A percentile compares a stretch with the other conserved stretches of the same genome.
Conservation (phyloP, 2,113 vertebrate species). For the Zosterops pallidus region DNA sequence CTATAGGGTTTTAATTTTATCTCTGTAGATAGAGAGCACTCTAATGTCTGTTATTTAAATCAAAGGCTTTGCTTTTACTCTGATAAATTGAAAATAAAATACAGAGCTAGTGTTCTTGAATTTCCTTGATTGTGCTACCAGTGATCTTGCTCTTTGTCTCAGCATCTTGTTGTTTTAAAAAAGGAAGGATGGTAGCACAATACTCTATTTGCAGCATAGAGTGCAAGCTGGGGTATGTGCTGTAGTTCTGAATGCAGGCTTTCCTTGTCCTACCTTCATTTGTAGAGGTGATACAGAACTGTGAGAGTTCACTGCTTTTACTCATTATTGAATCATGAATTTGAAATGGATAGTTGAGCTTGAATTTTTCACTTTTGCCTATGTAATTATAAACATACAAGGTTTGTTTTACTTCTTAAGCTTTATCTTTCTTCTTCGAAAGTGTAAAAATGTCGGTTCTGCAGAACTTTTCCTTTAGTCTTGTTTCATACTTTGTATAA, state of each 20-base stretch:
- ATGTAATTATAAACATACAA: not conserved
- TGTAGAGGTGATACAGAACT: not conserved
- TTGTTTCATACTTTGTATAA: not conserved
- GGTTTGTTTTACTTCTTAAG: not conserved
- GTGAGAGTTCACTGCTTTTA: not conserved
- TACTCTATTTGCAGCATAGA: not conserved
- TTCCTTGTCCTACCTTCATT: not conserved
- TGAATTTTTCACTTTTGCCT: not conserved
- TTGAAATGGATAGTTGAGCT: not conserved
- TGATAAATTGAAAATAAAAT: conserved; percentile 35
- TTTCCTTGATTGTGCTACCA: conserved; percentile 45
- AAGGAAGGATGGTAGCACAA: not conserved
- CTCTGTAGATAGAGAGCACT: conserved; percentile 44
- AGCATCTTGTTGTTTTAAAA: conserved; percentile 17
- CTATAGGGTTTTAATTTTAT: conserved; percentile 48
- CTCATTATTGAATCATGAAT: not conserved
- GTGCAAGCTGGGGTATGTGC: not conserved
- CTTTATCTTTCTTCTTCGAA: not conserved
- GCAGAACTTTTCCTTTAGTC: not conserved
- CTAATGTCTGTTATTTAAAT: conserved; percentile 63
- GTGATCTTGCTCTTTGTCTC: conserved; percentile 49
- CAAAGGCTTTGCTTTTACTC: conserved; percentile 71
- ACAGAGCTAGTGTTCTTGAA: conserved; percentile 46
- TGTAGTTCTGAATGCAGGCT: not conserved
- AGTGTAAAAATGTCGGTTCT: not conserved